Base-by-base conservation (phyloP, 2,113 vertebrate genomes). In the Phylloscopus trochiloides region DNA sequence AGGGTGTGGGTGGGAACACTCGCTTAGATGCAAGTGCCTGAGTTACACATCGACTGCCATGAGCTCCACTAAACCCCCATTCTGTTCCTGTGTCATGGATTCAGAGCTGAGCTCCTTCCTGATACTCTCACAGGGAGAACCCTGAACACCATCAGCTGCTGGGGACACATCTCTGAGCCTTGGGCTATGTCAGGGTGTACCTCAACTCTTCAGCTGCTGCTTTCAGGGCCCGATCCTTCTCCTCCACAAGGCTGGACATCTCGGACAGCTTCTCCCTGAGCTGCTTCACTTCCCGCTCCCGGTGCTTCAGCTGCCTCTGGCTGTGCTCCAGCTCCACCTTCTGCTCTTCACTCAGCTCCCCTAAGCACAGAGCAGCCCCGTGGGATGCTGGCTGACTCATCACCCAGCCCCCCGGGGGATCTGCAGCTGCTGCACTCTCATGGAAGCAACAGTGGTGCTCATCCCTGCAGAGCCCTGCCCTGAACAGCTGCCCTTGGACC, bases 291-390 rank as follows among this genome's bases (percentile, higher is more conserved):
- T 98, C 98, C 1, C 13, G 29, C 74, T 86, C 96, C 80, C 95
- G 98, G 12, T 83, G 73, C n/a, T 96, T 95, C 79, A 98, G 92
- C n/a, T 96, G 92, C 3, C 86, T 90, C 82, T 78, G 42, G n/a
- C 97, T 97, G 78, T 38, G 75, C 94, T 98, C 98, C 94, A 98
- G 89, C 58, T 98, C 97, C 28, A 96, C 24, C 92, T 99, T 99
- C 94, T 98, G 98, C 90, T 98, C 94, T 72, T 99, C 98, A 1
- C 86, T 98, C 31, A 98, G 96, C 68, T 99, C 98, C 36, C 98
- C 98, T 98, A 87, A 31, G n/a, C 48, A 71, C n/a, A 40, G 63
- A 8, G 12, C 61, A 67, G 34, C 19, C 19, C 5, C 1, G 10
- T 67, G 75, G 76, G 45, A 40, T 68, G 42, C 9, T 24, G 52